phyloP scores from a whole-genome alignment of 92 coral and sea anemone species.

The Phymanthus crucifer region DNA sequence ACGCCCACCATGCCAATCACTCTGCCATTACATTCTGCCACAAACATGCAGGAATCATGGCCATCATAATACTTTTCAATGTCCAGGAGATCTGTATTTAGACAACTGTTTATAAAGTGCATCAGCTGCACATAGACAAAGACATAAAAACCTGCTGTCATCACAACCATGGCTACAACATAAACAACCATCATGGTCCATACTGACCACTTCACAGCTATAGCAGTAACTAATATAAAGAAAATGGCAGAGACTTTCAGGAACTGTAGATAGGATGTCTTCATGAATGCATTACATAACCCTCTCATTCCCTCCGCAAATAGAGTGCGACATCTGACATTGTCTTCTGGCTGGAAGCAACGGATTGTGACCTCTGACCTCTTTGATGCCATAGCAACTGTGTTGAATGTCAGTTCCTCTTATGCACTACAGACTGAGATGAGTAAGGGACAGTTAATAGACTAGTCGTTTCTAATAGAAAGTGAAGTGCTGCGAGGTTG shows the following conservation, averaged over 20 bases:
- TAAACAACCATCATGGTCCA: constrained; percentile 43
- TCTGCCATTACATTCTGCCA: constrained; percentile 61
- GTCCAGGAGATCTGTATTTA: constrained; percentile 57
- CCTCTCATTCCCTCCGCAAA: constrained; percentile 61
- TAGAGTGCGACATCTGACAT: constrained; percentile 43
- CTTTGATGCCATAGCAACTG: neutral
- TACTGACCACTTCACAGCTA: constrained; percentile 45
- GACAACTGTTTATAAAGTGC: constrained; percentile 39
- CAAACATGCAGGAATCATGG: constrained; percentile 66
- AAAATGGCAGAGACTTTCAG: constrained; percentile 36
- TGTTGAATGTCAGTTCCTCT: neutral
- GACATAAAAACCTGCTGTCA: constrained; percentile 55
- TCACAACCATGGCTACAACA: constrained; percentile 38
- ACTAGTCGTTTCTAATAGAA: no score
- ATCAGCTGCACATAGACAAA: constrained; percentile 43
- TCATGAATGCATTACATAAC: constrained; percentile 24
- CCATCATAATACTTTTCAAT: constrained; percentile 60
- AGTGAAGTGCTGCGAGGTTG: no score
- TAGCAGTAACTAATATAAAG: constrained; percentile 35
- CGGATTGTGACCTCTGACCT: constrained; percentile 44
- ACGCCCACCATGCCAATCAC: constrained; percentile 84
- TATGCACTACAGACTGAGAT: neutral
- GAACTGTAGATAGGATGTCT: constrained; percentile 40
- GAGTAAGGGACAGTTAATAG: neutral
- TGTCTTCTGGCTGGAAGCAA: constrained; percentile 47